phyloP scores from a whole-genome alignment of 2,888 invertebrate genomes.

The Temnothorax unifasciatus region DNA sequence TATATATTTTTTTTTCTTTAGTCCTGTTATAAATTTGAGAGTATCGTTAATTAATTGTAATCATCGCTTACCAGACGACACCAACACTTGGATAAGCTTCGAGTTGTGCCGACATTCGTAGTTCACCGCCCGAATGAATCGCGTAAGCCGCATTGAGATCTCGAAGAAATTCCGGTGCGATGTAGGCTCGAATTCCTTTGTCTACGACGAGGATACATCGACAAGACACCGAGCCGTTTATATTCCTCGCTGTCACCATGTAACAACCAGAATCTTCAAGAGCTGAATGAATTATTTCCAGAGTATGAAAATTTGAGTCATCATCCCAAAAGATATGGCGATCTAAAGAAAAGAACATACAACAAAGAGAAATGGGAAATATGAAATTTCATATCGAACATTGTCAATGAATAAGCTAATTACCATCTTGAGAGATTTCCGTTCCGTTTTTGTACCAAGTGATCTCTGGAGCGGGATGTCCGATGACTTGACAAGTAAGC shows the following conservation, averaged over 20 bases:
- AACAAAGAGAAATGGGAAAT: not conserved
- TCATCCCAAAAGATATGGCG: slow-evolving; percentile 87
- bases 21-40: not conserved
- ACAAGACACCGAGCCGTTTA: slow-evolving; percentile 94
- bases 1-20: not conserved
- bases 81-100: slow-evolving; percentile 92
- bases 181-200: slow-evolving; percentile 93
- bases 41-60: not conserved
- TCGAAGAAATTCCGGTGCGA: slow-evolving; percentile 92
- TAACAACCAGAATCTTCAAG: slow-evolving; percentile 94
- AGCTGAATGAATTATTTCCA: slow-evolving; percentile 93
- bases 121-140: slow-evolving; percentile 89
- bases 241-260: slow-evolving; percentile 92
- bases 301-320: slow-evolving; percentile 93
- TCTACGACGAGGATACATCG: slow-evolving; percentile 92
- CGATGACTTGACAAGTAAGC: slow-evolving; percentile 94
- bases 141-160: slow-evolving; percentile 90
- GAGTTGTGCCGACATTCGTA: slow-evolving; percentile 87
- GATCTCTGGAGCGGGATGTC: slow-evolving; percentile 91
- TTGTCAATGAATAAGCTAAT: not conserved
- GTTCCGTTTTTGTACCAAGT: slow-evolving; percentile 95
- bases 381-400: not conserved
- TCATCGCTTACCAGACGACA: slow-evolving; percentile 90
- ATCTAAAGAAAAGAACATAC: slow-evolving; percentile 49
- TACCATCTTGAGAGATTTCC: slow-evolving; percentile 88